Evolutionary conservation across 2,113 vertebrate species (phyloP).

Genomic region (Platycercus adscitus): DNA sequence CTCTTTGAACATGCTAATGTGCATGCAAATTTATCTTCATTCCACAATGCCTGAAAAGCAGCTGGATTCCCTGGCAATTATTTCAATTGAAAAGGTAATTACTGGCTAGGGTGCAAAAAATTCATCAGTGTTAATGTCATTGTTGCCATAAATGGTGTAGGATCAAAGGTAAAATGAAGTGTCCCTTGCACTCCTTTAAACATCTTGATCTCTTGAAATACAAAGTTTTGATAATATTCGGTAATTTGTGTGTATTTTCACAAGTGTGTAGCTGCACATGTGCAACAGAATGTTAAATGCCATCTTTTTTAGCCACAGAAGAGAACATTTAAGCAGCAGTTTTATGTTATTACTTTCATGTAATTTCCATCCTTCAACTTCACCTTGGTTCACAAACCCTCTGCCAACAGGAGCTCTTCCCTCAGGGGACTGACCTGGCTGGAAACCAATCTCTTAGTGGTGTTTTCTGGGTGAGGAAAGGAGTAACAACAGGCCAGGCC

Average conservation of each 20-base stretch:
- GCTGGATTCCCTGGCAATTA: not conserved
- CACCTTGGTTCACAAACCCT: not conserved
- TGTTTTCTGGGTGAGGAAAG: not conserved
- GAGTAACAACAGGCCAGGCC: not conserved
- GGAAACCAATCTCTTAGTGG: not conserved
- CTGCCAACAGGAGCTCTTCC: not conserved
- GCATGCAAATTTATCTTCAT: not conserved
- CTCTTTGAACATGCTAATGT: rapidly evolving
- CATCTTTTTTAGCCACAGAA: not conserved
- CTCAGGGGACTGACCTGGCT: not conserved
- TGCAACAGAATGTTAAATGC: not conserved
- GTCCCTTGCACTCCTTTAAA: not conserved
- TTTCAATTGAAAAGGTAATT: not conserved
- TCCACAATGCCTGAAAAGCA: not conserved
- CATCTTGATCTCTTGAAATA: not conserved
- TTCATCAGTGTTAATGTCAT: not conserved
- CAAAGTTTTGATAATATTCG: not conserved
- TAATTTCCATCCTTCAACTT: not conserved
- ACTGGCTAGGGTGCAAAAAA: not conserved
- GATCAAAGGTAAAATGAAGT: not conserved
- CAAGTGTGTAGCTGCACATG: not conserved
- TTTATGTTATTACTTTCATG: not conserved
- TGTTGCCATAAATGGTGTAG: not conserved
- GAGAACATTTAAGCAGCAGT: not conserved
- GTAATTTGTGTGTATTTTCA: not conserved